phyloP scores from a whole-genome alignment of 2,113 vertebrate species.

The Manacus vitellinus region DNA sequence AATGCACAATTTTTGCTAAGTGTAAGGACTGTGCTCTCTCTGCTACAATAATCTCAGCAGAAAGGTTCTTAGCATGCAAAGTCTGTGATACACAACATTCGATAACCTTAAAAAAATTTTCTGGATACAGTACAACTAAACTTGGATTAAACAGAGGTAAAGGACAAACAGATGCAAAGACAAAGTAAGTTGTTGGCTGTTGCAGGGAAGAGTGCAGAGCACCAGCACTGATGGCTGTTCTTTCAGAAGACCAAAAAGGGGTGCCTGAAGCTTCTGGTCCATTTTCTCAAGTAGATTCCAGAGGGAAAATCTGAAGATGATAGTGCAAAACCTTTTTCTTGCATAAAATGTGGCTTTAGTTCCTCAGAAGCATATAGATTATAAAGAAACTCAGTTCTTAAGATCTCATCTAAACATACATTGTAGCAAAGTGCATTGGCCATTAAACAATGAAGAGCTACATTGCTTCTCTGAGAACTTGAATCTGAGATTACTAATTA shows the following conservation, averaged over 20 bases:
- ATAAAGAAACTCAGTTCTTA: background rate
- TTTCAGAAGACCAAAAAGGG: background rate
- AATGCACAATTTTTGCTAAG: background rate
- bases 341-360: background rate
- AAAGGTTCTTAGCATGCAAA: background rate
- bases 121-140: background rate
- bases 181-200: background rate
- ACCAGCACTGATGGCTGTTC: background rate
- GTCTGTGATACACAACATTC: background rate
- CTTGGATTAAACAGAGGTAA: background rate
- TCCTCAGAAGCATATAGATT: background rate
- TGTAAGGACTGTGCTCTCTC: background rate
- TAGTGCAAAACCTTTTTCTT: background rate
- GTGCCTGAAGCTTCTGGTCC: background rate
- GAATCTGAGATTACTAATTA: background rate
- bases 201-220: background rate
- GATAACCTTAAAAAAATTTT: background rate
- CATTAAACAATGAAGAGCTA: background rate
- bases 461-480: background rate
- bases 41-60: background rate
- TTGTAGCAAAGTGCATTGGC: background rate
- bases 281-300: background rate
- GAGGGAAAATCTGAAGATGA: background rate
- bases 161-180: background rate
- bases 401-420: background rate